A percentile compares a stretch with the other conserved stretches of the same genome.
phyloP scores from a whole-genome alignment of 2,888 invertebrate genomes.

The Camptogramma bilineatum region DNA sequence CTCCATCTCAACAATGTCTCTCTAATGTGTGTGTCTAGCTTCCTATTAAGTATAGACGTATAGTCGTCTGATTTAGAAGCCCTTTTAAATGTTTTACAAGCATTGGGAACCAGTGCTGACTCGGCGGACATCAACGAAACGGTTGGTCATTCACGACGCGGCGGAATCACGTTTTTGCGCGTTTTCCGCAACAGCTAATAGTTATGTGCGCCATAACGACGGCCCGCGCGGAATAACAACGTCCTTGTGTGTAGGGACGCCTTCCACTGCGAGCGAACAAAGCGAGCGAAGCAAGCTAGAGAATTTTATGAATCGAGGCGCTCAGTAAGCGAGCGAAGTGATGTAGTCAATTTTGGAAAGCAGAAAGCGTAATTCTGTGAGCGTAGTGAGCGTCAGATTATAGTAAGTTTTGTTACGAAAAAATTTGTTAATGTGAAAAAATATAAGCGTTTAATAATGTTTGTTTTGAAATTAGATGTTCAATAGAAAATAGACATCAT shows the following conservation, averaged over 20 bases:
- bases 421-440: no score
- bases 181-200: conserved; percentile 19
- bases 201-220: conserved; percentile 11
- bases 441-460: no score
- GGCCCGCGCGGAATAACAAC: conserved; percentile 13
- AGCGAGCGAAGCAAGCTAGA: not conserved
- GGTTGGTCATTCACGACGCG: not conserved
- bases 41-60: no score
- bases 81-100: not conserved
- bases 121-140: not conserved
- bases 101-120: not conserved
- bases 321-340: not conserved
- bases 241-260: not conserved
- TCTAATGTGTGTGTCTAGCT: no score
- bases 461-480: no score
- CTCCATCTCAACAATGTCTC: no score
- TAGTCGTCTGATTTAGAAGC: not conserved
- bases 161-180: conserved; percentile 12
- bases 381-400: no score
- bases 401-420: no score
- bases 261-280: not conserved
- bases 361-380: no score
- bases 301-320: not conserved
- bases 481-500: no score
- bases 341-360: not conserved